Evolutionary conservation across 2,113 vertebrate species (phyloP).

Genomic region (Cyprinodon brontotheroides): DNA sequence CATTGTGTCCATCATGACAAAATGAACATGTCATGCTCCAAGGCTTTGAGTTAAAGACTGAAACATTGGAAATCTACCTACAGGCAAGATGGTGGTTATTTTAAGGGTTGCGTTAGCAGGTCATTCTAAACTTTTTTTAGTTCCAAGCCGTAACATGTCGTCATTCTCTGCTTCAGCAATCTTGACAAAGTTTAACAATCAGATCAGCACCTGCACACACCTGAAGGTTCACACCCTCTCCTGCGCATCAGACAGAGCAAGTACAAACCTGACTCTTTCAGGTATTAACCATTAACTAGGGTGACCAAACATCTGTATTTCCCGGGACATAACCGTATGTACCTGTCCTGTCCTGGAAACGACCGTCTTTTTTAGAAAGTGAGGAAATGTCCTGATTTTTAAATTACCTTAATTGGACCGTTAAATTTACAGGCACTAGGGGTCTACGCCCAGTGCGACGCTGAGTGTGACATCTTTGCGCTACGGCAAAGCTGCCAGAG

Average conservation of each 20-base stretch:
- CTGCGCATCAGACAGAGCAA: constrained; percentile 46
- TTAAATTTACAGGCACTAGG: no score
- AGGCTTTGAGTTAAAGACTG: constrained; percentile 8
- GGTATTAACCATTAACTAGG: constrained; percentile 67
- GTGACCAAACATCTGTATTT: constrained; percentile 20
- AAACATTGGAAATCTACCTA: constrained; percentile 3
- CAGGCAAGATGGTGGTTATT: constrained; percentile 7
- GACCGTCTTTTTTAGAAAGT: no score
- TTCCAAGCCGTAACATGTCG: constrained; percentile 46
- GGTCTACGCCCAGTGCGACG: no score
- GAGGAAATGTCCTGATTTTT: no score
- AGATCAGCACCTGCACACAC: constrained; percentile 17
- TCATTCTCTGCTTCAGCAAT: constrained; percentile 34
- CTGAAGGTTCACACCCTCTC: constrained; percentile 38
- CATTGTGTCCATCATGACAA: neutral
- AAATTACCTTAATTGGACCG: no score
- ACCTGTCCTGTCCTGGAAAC: no score
- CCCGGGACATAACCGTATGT: constrained; percentile 34
- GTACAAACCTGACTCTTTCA: constrained; percentile 56
- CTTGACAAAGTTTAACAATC: constrained; percentile 44
- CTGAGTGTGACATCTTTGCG: no score
- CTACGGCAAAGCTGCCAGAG: fast-evolving
- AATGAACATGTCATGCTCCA: constrained; percentile 1
- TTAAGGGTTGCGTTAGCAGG: constrained; percentile 34
- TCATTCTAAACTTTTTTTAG: constrained; percentile 52